Base-by-base conservation (phyloP, 2,113 vertebrate genomes). In the Pelobates fuscus region DNA sequence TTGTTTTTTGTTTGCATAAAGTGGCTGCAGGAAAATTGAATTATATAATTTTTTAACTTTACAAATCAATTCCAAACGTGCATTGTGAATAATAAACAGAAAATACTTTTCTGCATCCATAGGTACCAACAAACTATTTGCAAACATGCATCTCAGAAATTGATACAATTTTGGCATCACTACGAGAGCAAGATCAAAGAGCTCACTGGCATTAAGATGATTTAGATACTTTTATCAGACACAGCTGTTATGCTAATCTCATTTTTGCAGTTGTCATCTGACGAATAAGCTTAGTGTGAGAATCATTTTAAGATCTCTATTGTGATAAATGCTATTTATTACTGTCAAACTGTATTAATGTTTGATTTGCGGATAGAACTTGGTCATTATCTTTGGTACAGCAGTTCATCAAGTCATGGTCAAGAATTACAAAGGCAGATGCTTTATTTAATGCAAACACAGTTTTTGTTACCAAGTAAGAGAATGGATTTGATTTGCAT, bases 271-370 rank as follows among this genome's bases (percentile, higher is more conserved):
- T 94, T 91, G 92, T 93, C 93, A 92, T 91, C 92, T 95, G 94
- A 96, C 93, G 94, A 94, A 91, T 89, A 85, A 89, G 88, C 86
- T 85, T 88, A 91, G 92, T 91, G 89, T 91, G 89, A 92, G 88
- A 90, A 94, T 95, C 93, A 93, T 96, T 95, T 96, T 95, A 94
- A 95, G 91, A 94, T 95, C 90, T 92, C 93, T 88, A 92, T 97
- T 95, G 94, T 96, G 95, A 94, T 96, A 94, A 94, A 95, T 93
- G 91, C 94, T 96, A 95, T 97, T 97, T 98, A 95, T 98, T 96
- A 94, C 95, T 95, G 94, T 95, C 94, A 94, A 91, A 94, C 89
- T 82, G 89, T 91, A 95, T 95, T 94, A 94, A 94, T 95, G 94
- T 95, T 95, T 96, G 93, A 96, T 95, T 95, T 91, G 92, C 87